Evolutionary conservation across 2,888 invertebrate genomes (phyloP).

Genomic region (Augiades crinisus): DNA sequence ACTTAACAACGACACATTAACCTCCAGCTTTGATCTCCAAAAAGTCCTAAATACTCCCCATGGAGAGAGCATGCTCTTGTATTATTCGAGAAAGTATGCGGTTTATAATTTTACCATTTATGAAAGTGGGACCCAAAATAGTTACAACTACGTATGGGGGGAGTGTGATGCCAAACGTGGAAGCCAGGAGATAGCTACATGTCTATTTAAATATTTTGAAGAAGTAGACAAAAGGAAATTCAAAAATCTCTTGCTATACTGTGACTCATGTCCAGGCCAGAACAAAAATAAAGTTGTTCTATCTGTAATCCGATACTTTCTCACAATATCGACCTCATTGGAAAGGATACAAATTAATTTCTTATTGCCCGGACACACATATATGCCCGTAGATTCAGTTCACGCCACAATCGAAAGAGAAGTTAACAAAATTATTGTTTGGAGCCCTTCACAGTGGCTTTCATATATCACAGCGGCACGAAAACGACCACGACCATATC

Average conservation of each 20-base stretch:
- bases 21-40: slow-evolving; percentile 29
- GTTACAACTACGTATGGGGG: slow-evolving; percentile 18
- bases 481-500: slow-evolving; percentile 22
- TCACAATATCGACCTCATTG: not conserved
- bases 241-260: not conserved
- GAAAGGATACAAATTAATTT: slow-evolving; percentile 8
- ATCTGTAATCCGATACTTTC: slow-evolving; percentile 29
- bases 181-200: slow-evolving; percentile 21
- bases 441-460: slow-evolving; percentile 28
- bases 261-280: slow-evolving; percentile 37
- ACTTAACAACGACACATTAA: not conserved
- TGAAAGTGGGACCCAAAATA: slow-evolving; percentile 20
- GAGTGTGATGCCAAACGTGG: slow-evolving; percentile 23
- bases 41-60: slow-evolving; percentile 31
- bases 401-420: slow-evolving; percentile 26
- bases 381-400: slow-evolving; percentile 35
- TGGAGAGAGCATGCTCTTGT: slow-evolving; percentile 14
- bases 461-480: slow-evolving; percentile 18
- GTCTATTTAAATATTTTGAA: slow-evolving; percentile 10
- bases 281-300: slow-evolving; percentile 39
- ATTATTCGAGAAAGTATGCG: slow-evolving; percentile 16
- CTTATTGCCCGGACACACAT: slow-evolving; percentile 17
- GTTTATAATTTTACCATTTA: slow-evolving; percentile 21
- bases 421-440: slow-evolving; percentile 25
- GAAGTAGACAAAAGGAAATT: slow-evolving; percentile 9